Conservation (phyloP, 2,888 invertebrate genomes). For the Caenorhabditis sp. region DNA sequence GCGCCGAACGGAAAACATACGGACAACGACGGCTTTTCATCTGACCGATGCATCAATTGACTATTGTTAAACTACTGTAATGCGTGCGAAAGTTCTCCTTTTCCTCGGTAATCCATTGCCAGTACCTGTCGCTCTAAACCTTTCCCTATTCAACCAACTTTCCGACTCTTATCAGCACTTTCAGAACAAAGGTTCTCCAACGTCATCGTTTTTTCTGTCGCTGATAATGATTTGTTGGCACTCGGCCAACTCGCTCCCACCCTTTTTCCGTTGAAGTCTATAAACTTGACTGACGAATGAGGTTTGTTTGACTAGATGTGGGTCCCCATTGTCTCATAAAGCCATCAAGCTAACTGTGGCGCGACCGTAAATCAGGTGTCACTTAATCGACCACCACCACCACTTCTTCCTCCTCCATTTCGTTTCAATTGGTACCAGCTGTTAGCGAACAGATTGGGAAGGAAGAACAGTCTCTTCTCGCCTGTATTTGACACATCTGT, state of each 20-base stretch:
- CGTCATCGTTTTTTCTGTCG: conserved; percentile 24
- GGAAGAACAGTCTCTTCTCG: conserved; percentile 1
- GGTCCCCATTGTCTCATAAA: conserved; percentile 28
- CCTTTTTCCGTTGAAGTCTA: conserved; percentile 17
- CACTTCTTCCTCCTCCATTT: conserved; percentile 2
- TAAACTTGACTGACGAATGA: conserved; percentile 48
- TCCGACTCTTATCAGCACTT: neutral
- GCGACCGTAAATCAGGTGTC: conserved; percentile 47
- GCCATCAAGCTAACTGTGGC: conserved; percentile 34
- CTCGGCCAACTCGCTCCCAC: conserved; percentile 14
- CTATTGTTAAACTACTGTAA: too few species aligned
- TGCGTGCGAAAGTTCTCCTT: too few species aligned
- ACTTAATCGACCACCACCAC: conserved; percentile 37
- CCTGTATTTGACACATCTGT: conserved; percentile 45
- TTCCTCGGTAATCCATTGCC: conserved; percentile 5
- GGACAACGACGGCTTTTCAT: conserved; percentile 28
- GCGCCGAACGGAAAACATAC: conserved; percentile 26
- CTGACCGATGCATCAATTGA: too few species aligned
- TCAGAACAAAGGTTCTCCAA: conserved; percentile 45
- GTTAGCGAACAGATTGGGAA: conserved; percentile 40
- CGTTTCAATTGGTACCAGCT: conserved; percentile 38
- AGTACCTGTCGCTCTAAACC: conserved; percentile 28
- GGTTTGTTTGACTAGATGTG: neutral
- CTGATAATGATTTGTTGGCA: conserved; percentile 31
- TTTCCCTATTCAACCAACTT: conserved; percentile 1